Conservation (phyloP, 2,113 vertebrate species). For the Tilapia sparmanii region DNA sequence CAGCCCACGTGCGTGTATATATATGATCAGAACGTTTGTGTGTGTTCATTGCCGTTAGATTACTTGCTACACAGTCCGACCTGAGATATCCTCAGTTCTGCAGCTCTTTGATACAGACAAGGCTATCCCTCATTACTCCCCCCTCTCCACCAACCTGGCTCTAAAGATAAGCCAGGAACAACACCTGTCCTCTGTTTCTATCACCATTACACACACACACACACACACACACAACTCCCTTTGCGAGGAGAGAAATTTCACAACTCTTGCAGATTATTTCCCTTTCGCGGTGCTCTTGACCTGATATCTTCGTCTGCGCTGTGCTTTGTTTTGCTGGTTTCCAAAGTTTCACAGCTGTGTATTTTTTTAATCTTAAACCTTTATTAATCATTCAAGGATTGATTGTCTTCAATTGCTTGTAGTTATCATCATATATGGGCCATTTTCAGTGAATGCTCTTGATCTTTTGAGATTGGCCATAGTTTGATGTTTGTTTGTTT, state of each 20-base stretch:
- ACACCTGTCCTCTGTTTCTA: constrained; percentile 55
- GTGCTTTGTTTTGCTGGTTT: background rate
- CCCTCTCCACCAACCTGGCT: constrained; percentile 38
- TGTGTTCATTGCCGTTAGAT: constrained; percentile 32
- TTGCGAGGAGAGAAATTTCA: background rate
- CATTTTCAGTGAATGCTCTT: background rate
- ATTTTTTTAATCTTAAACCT: background rate
- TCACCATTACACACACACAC: background rate
- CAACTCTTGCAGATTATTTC: constrained; percentile 14
- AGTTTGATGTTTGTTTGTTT: background rate
- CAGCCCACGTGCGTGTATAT: background rate
- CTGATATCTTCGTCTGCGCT: background rate
- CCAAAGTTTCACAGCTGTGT: background rate
- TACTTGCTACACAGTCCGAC: constrained; percentile 12
- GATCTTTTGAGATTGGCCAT: constrained; percentile 4
- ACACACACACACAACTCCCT: background rate
- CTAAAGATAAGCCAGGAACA: constrained; percentile 58
- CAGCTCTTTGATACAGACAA: constrained; percentile 51
- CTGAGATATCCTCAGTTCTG: constrained; percentile 54
- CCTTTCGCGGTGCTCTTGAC: background rate
- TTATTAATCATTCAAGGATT: background rate
- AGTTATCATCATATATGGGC: background rate
- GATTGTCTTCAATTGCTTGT: background rate
- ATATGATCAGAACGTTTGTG: background rate
- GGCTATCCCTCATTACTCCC: constrained; percentile 59